Conservation (phyloP, 2,888 invertebrate species). For the Zhuqinia jingwanae region DNA sequence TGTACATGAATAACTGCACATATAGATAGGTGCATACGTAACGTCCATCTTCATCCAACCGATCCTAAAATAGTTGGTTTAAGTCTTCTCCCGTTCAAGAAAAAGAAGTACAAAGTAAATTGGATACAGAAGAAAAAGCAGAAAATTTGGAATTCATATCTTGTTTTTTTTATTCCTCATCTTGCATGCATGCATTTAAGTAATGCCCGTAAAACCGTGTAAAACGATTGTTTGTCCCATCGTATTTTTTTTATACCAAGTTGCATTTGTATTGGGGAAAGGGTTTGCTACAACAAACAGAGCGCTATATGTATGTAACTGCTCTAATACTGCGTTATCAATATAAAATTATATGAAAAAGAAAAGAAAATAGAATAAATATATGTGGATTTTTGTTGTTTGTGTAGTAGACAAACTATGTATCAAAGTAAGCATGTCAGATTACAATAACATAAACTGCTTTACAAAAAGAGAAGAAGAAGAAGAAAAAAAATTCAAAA, state of each 20-base stretch:
- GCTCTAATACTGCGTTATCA: too few species aligned
- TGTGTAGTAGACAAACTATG: constrained; percentile 36
- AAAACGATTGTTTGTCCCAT: too few species aligned
- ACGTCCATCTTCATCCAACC: neutral
- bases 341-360: constrained; percentile 5
- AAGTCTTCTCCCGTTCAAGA: too few species aligned
- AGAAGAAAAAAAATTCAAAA: too few species aligned
- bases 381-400: neutral
- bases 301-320: too few species aligned
- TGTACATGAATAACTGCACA: too few species aligned
- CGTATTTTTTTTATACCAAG: too few species aligned
- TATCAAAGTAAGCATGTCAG: constrained; percentile 23
- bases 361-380: neutral
- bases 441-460: constrained; percentile 18
- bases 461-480: too few species aligned
- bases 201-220: neutral
- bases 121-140: too few species aligned
- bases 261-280: too few species aligned
- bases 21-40: neutral
- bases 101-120: constrained; percentile 80
- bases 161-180: constrained; percentile 39
- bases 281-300: too few species aligned
- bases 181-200: constrained; percentile 21
- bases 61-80: too few species aligned
- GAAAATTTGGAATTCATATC: constrained; percentile 79